Base-by-base conservation (phyloP, 2,888 invertebrate species). In the Pyrrhia umbra region DNA sequence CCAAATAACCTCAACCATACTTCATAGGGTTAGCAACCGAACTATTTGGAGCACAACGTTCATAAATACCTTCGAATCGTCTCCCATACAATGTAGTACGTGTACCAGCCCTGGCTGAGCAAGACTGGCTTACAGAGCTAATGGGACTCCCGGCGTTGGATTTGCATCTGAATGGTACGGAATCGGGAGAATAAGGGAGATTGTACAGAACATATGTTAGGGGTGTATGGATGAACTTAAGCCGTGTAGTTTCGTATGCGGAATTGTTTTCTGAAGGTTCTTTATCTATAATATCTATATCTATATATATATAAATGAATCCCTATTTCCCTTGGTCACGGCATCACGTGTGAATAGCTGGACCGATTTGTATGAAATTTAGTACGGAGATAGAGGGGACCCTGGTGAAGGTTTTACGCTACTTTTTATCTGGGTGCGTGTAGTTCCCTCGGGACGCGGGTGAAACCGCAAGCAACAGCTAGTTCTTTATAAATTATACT, bases 131-230 rank as follows among this genome's bases (percentile, higher is more conserved):
- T 78, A 68, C 73, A 62, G 52, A 61, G 59, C 78, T 71, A 80
- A 80, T 75, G 68, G 68, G 42, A 58, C 40, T 42, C 65, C 52
- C 62, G 61, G 68, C 51, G 61, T 52, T 40, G 65, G 76, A 79
- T 80, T 80, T 80, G 67, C 79, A 80, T 80, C 39, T 74, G 79
- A 79, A 80, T 79, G 75, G 67, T 56, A 52, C 55, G 27, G 66
- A 68, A 68, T 68, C 75, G 45, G 45, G 43, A 63, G 50, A 69
- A 69, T 62, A 75, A 49, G 56, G 51, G 39, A 49, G 63, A 20
- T 43, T 25, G 15, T 52, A 25, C 54, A 4, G 61, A 58, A 72
- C 72, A 67, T 55, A 61, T 62, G 67, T 79, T 62, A 50, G 55
- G 43, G 10, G 23, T 56, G 49, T 60, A 47, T 52, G 75, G 61